phyloP scores from a whole-genome alignment of 2,888 invertebrate species.

The Cataglyphis altisquamis region DNA sequence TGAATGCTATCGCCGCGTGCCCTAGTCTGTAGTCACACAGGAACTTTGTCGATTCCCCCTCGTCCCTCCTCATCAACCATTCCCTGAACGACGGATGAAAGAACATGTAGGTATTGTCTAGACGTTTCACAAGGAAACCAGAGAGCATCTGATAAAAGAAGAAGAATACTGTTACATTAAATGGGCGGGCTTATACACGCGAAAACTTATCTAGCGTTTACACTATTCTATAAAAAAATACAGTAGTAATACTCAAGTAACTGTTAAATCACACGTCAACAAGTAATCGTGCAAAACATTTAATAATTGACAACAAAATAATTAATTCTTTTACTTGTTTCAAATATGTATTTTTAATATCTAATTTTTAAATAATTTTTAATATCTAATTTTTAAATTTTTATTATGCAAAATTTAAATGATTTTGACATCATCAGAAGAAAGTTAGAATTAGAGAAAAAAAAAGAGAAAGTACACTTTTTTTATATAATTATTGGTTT shows the following conservation, averaged over 20 bases:
- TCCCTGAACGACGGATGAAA: constrained; percentile 99
- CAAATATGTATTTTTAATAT: constrained; percentile 3
- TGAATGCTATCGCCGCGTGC: constrained; percentile 96
- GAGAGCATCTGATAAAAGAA: constrained; percentile 88
- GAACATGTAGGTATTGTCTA: constrained; percentile 98
- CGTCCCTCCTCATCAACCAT: constrained; percentile 96
- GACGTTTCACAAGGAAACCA: constrained; percentile 95
- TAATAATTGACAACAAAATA: not conserved
- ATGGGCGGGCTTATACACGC: constrained; percentile 32
- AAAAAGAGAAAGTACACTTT: not conserved
- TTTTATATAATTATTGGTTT: too few species aligned
- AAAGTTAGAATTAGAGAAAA: not conserved
- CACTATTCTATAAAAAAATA: not conserved
- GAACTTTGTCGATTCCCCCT: constrained; percentile 96
- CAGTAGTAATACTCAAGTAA: not conserved
- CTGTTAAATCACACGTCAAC: not conserved
- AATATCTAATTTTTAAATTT: not conserved
- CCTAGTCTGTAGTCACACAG: constrained; percentile 97
- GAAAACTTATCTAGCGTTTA: constrained; percentile 7
- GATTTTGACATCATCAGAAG: not conserved
- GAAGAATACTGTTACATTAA: constrained; percentile 24
- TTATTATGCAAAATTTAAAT: not conserved
- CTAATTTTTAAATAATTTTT: not conserved
- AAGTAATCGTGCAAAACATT: not conserved
- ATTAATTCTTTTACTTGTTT: constrained; percentile 7